Conservation (phyloP, 2,797 vertebrate species). For the Kryptolebias ocellatus region DNA sequence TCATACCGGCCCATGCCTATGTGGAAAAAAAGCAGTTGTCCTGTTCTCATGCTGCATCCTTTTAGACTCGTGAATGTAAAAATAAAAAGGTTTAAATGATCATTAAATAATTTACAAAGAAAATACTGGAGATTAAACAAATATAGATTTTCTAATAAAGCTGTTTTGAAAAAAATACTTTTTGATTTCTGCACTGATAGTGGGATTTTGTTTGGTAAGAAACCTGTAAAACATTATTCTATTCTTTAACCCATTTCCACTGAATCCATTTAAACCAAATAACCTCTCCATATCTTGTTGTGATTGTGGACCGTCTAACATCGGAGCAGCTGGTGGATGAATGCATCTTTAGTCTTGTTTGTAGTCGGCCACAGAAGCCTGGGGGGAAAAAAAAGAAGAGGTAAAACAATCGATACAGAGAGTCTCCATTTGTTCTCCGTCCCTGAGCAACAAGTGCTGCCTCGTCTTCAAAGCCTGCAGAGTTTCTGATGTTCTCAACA, state of each 20-base stretch:
- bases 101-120: slow-evolving; percentile 6
- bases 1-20: no score
- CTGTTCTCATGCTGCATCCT: no score
- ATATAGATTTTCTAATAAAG: background rate
- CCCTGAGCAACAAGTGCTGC: background rate
- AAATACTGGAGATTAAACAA: background rate
- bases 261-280: background rate
- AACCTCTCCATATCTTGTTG: no score
- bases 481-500: background rate
- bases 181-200: background rate
- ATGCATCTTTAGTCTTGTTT: background rate
- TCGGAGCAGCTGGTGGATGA: no score
- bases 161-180: background rate
- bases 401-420: background rate
- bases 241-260: no score
- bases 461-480: background rate
- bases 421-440: background rate
- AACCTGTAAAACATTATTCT: no score
- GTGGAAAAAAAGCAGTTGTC: no score
- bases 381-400: background rate
- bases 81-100: background rate
- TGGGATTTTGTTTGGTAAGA: background rate
- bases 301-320: no score
- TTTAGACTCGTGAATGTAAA: slow-evolving; percentile 18
- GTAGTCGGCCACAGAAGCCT: background rate